A percentile compares a stretch with the other conserved stretches of the same genome.
Evolutionary conservation across 2,113 vertebrate species (phyloP).

Genomic region (Campylomormyrus numenius): DNA sequence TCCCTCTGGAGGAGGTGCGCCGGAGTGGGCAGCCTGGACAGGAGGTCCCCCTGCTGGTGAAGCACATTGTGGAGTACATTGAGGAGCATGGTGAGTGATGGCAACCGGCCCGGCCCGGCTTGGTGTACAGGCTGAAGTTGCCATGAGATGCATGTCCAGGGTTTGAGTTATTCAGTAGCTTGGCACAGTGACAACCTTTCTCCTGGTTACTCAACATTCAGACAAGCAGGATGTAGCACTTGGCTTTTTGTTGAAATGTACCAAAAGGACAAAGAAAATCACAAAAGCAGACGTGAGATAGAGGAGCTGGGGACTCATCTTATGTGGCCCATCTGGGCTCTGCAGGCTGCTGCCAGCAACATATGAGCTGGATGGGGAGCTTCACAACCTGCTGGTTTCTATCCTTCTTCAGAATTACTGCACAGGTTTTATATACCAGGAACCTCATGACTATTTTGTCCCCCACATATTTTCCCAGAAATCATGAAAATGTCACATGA

Average conservation of each 20-base stretch:
- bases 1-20: conserved; percentile 92
- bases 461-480: neutral
- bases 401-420: neutral
- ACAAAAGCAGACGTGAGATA: neutral
- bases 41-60: conserved; percentile 90
- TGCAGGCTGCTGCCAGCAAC: neutral
- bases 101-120: neutral
- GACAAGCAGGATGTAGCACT: neutral
- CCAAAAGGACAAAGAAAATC: neutral
- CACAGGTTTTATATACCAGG: neutral
- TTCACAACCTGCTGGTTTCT: neutral
- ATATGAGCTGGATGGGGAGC: neutral
- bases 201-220: neutral
- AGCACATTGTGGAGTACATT: conserved; percentile 92
- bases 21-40: conserved; percentile 83
- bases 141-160: neutral
- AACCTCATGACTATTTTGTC: neutral
- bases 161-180: neutral
- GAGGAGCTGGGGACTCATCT: neutral
- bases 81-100: conserved; percentile 86
- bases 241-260: neutral
- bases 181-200: neutral
- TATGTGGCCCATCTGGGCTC: neutral
- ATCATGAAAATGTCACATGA: neutral
- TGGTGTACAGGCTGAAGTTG: neutral